Evolutionary conservation across 1,140 invertebrate genomes (phyloP).

Genomic region (Hyles euphorbiae): DNA sequence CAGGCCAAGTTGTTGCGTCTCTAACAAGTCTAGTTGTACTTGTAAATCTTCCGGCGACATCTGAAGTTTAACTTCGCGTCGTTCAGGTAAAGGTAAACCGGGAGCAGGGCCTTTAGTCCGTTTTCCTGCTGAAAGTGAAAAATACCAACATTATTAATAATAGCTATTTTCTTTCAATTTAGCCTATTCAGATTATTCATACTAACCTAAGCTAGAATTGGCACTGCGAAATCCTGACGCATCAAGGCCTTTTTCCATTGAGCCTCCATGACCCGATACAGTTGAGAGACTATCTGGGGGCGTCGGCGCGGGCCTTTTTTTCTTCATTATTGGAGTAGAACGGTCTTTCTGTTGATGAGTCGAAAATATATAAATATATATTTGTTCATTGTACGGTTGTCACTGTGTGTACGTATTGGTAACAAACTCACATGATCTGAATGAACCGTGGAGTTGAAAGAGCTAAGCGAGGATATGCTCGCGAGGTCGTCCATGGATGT

Average conservation of each 20-base stretch:
- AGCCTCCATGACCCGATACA: conserved; percentile 41
- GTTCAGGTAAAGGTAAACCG: conserved; percentile 82
- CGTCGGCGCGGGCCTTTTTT: conserved; percentile 82
- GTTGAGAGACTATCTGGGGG: conserved; percentile 76
- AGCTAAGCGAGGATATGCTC: conserved; percentile 63
- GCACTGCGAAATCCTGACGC: conserved; percentile 31
- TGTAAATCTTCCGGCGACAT: conserved; percentile 65
- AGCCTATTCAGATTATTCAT: background rate
- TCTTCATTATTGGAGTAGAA: conserved; percentile 67
- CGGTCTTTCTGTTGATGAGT: conserved; percentile 52
- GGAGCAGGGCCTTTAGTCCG: conserved; percentile 88
- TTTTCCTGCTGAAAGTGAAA: conserved; percentile 65
- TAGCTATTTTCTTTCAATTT: background rate
- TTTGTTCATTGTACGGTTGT: background rate
- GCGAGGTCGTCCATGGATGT: conserved; percentile 64
- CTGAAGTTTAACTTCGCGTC: conserved; percentile 76
- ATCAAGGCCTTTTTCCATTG: conserved; percentile 46
- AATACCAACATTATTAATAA: background rate
- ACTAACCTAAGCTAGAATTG: conserved; percentile 16
- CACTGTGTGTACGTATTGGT: background rate
- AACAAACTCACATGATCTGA: conserved; percentile 48
- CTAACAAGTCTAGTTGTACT: conserved; percentile 82
- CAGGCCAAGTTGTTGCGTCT: conserved; percentile 91
- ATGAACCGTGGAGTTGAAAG: conserved; percentile 54
- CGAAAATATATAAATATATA: background rate